Base-by-base conservation (phyloP, 2,113 vertebrate species). In the Seriola aureovittata region DNA sequence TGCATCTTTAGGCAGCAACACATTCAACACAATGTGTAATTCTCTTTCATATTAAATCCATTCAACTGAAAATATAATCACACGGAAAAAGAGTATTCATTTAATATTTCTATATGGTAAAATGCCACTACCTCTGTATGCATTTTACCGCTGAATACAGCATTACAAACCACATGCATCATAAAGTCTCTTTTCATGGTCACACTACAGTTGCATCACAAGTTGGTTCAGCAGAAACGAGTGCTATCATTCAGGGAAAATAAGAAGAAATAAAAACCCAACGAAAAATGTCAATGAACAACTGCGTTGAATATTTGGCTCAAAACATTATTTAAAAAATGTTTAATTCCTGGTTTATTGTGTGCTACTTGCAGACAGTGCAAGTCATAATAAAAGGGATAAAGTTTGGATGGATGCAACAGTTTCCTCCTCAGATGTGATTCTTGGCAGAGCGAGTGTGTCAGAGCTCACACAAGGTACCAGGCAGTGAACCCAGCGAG, bases 391-490 rank as follows among this genome's bases (percentile, higher is more conserved):
- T 67, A 13, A 77, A 21, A n/a, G 29, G 13, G 17, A 13, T 25
- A 2, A 19, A 0, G 12, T 73, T 7, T 73, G 50, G 54, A 25
- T 23, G 48, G 10, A 67, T 73, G 62, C 16, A 25, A 19, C 36
- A 1, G 0, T 12, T 10, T 63, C 29, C 0, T 0, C 8, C 14
- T 11, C 10, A 42, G 9, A 34, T 3, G 1, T 55, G 9, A 55
- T 55, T 55, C 4, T 25, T 42, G 71, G 36, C 59, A 52, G 46
- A 50, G 16, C 12, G 14, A 23, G 64, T 36, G 0, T n/a, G 29
- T 58, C 14, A 29, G 54, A 72, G 78, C 5, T 98, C 95, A 98
- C 93, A 97, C 91, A 54, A 96, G 34, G 89, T 97, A 99, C 97
- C 97, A 98, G 29, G 96, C 96, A 9, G 92, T 87, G 52, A 96